Conservation (phyloP, 2,113 vertebrate species). For the Ptilonorhynchus violaceus region DNA sequence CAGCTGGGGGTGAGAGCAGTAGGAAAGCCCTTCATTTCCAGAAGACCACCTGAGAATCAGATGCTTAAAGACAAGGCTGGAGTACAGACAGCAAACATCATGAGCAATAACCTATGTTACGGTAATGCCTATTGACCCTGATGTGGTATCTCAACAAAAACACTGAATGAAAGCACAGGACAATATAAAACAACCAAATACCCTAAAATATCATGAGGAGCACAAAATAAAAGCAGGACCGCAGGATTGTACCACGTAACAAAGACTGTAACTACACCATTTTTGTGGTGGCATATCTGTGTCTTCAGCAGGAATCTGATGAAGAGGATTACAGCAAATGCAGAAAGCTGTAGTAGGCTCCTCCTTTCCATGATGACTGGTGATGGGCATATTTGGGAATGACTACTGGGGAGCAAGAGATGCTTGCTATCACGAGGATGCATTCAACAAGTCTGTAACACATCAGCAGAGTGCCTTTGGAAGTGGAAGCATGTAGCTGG, state of each 20-base stretch:
- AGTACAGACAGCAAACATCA: neutral
- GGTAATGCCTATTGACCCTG: neutral
- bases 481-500: neutral
- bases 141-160: neutral
- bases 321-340: neutral
- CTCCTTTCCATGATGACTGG: neutral
- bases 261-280: neutral
- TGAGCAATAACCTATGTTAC: neutral
- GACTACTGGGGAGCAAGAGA: neutral
- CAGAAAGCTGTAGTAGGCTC: neutral
- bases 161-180: neutral
- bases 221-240: neutral
- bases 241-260: neutral
- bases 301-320: neutral
- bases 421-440: neutral
- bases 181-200: neutral
- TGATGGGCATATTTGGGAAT: neutral
- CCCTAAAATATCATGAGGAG: fast-evolving
- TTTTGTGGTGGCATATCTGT: neutral
- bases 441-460: neutral
- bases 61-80: neutral
- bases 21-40: neutral
- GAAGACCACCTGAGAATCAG: neutral
- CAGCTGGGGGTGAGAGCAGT: neutral
- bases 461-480: neutral